These are phyloP conservation scores for Phylloscopus trochiloides DNA, from an alignment of 2,113 vertebrate species.

Conservation along the genomic window DNA sequence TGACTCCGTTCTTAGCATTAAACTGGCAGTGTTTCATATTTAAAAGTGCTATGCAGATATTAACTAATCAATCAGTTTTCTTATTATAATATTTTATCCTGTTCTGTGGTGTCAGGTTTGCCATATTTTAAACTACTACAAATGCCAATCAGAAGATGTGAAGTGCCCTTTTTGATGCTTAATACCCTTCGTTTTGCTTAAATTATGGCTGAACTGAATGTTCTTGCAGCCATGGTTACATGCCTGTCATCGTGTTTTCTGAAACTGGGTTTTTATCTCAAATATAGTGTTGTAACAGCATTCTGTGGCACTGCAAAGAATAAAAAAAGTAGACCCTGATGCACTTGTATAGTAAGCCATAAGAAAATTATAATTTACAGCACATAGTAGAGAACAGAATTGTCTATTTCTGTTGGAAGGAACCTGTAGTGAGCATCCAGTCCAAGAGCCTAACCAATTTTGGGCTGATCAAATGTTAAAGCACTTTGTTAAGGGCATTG, in stretches of 20 bases:
- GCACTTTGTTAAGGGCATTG: background rate
- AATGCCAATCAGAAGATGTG: background rate
- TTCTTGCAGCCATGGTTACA: background rate
- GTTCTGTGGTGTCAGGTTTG: background rate
- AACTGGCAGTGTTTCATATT: background rate
- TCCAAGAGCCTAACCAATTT: background rate
- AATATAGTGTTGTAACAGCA: background rate
- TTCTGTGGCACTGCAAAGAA: background rate
- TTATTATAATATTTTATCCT: background rate
- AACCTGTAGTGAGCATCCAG: background rate
- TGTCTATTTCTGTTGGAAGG: background rate
- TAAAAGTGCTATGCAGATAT: background rate
- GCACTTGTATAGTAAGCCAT: background rate
- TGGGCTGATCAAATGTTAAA: background rate
- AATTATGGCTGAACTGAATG: background rate
- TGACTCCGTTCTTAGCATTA: background rate
- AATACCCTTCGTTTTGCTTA: background rate
- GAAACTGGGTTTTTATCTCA: background rate
- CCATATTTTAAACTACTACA: background rate
- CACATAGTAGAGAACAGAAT: background rate
- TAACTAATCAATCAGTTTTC: slow-evolving; percentile 24
- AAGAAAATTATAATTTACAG: background rate
- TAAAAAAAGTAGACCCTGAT: background rate
- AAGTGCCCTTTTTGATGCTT: background rate
- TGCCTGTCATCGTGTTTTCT: background rate